Percentiles rank a stretch among this genome's conserved stretches.
phyloP scores from a whole-genome alignment of 2,888 invertebrate species.

The Sinotaia quadrata region DNA sequence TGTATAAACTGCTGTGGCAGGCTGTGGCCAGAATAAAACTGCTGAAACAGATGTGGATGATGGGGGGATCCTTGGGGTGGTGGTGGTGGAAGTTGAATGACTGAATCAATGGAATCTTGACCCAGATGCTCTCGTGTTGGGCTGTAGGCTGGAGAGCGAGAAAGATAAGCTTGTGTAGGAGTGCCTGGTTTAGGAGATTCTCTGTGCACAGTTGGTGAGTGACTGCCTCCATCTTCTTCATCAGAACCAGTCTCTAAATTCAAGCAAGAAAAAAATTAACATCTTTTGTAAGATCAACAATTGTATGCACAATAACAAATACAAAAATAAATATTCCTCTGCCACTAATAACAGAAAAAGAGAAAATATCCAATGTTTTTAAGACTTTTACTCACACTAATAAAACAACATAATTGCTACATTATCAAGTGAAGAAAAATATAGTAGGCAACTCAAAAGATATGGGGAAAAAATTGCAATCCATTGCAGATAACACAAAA shows the following conservation, averaged over 20 bases:
- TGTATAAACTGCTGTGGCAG: slow-evolving; percentile 10
- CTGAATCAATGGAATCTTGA: not conserved
- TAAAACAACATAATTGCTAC: too few relatives aligned
- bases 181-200: slow-evolving; percentile 27
- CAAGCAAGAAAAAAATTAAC: not conserved
- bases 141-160: slow-evolving; percentile 13
- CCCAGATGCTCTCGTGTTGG: slow-evolving; percentile 6
- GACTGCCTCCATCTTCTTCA: slow-evolving; percentile 17
- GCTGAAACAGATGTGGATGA: slow-evolving; percentile 7
- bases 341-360: too few relatives aligned
- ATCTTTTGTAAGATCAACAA: too few relatives aligned
- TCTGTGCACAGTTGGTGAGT: slow-evolving; percentile 8
- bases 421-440: too few relatives aligned
- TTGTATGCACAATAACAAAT: too few relatives aligned
- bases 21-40: slow-evolving; percentile 3
- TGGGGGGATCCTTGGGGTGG: slow-evolving; percentile 16
- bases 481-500: too few relatives aligned
- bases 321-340: too few relatives aligned
- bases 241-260: slow-evolving; percentile 10
- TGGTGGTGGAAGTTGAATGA: not conserved
- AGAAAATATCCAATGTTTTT: too few relatives aligned
- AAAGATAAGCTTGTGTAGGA: slow-evolving; percentile 7
- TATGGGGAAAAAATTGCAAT: too few relatives aligned
- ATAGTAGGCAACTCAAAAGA: too few relatives aligned
- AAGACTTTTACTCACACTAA: too few relatives aligned